Percentiles rank a stretch among this genome's conserved stretches.
Evolutionary conservation across 92 coral and sea anemone genomes (phyloP).

Genomic region (Zoanthus sansibaricus): DNA sequence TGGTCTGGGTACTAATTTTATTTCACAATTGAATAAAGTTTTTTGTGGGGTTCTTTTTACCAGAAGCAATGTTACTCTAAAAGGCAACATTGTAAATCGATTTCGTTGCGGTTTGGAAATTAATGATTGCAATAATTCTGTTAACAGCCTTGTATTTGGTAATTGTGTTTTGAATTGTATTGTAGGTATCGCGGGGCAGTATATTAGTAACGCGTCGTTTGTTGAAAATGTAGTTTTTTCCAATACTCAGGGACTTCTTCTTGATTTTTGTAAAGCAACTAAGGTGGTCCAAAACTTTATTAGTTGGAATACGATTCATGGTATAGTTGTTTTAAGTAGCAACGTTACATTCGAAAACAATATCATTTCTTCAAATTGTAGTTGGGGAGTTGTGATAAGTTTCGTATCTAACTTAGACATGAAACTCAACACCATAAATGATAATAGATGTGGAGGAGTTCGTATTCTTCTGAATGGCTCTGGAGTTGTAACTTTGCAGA

Average conservation of each 20-base stretch:
- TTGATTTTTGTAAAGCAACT: background rate
- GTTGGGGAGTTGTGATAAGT: conserved; percentile 28
- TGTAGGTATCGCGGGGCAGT: background rate
- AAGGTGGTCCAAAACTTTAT: background rate
- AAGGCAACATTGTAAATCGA: background rate
- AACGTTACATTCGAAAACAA: background rate
- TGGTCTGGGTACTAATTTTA: background rate
- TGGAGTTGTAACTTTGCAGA: conserved; percentile 27
- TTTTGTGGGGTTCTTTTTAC: background rate
- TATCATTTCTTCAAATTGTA: background rate
- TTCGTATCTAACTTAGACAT: background rate
- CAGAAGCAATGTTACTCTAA: background rate
- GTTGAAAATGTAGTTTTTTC: too few species aligned
- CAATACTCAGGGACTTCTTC: background rate
- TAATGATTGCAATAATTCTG: background rate
- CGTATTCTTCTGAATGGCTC: conserved; percentile 7
- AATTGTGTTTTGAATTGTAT: background rate
- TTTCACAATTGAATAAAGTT: background rate
- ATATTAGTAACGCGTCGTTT: background rate
- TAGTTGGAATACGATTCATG: background rate
- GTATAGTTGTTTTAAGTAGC: background rate
- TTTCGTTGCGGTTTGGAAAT: background rate
- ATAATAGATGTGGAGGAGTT: conserved; percentile 19
- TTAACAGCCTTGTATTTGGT: background rate
- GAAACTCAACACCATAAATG: background rate